These are phyloP conservation scores for Platygyra sinensis DNA, from an alignment of 64 coral and sea anemone species.

Conservation along the genomic window DNA sequence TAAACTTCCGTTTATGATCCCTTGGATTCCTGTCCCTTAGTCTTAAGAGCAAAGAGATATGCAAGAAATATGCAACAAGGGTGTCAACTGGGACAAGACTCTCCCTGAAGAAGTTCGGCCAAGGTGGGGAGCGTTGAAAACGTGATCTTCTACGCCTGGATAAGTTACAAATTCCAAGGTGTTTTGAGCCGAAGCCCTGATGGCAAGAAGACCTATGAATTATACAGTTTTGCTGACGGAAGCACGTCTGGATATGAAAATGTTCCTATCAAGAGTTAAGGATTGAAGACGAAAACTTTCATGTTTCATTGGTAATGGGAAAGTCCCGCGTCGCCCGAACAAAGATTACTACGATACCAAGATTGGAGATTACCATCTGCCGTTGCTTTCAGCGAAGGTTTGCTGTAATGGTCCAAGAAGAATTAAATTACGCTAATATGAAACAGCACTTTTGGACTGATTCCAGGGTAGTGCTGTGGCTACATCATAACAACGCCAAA, in stretches of 20 bases:
- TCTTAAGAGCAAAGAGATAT: constrained; percentile 21
- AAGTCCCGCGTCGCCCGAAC: background rate
- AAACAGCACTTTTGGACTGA: background rate
- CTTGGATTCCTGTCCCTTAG: constrained; percentile 24
- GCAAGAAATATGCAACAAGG: background rate
- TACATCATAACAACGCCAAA: background rate
- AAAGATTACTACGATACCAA: constrained; percentile 3
- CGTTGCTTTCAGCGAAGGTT: constrained; percentile 12
- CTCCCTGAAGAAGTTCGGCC: background rate
- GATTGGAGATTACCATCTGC: constrained; percentile 1
- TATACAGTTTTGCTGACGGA: constrained; percentile 13
- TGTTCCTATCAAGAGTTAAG: background rate
- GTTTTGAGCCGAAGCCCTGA: background rate
- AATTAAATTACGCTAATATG: too few species aligned
- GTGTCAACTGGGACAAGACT: constrained; percentile 1
- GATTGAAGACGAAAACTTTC: background rate
- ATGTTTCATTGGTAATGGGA: background rate
- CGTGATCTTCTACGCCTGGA: background rate
- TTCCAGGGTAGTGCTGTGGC: constrained; percentile 10
- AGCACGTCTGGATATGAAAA: background rate
- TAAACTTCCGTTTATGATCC: constrained; percentile 8
- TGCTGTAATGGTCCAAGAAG: constrained; percentile 3
- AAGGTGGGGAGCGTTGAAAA: constrained; percentile 28
- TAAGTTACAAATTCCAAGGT: background rate
- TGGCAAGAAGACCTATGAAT: background rate